Evolutionary conservation across 2,888 invertebrate genomes (phyloP), one percentile per base, ranked within the genome.

Genomic region (Drosophila anomelani): DNA sequence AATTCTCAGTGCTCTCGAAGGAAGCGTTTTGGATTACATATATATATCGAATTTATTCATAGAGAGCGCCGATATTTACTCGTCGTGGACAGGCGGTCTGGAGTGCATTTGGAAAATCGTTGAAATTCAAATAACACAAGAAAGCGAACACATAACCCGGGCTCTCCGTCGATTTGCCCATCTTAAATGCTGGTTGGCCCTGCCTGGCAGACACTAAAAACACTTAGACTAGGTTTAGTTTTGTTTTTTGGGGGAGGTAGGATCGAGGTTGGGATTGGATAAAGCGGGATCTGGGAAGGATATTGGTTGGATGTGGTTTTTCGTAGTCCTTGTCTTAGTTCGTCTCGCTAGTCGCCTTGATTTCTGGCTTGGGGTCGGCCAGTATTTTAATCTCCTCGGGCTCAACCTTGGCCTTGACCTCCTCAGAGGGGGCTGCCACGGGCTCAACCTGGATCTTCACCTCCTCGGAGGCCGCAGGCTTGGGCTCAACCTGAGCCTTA

Each of bases 171-270:
- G 41, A 64, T 20, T 71, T 41, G 49, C 54, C 59, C 71, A 49
- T 71, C 55, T 70, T 71, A 62, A 72, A 69, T 60, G 53, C 70
- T 70, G 70, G 34, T 59, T 70, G 69, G 69, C 46, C 63, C 63
- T 63, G 62, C 61, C 46, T 63, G 63, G 63, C 63, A 61, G 62
- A 66, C 66, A 66, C 56, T 68, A 56, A 73, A 74, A 75, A 75
- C 62, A 81, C 74, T 76, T 84, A 71, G 82, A 74, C 78, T 81
- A 79, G 85, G 53, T 70, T 78, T 70, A 74, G 78, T 39, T 75
- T 72, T 46, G 55, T 43, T 62, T 34, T 34, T 13, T 32, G 64
- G 56, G 75, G 62, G 74, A 69, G 75, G 72, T 68, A 57, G 66
- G 54, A 63, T 75, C 51, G 67, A 49, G 55, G 46, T 59, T 74